phyloP scores from a whole-genome alignment of 2,797 vertebrate species.

The Diglossa cyanea region DNA sequence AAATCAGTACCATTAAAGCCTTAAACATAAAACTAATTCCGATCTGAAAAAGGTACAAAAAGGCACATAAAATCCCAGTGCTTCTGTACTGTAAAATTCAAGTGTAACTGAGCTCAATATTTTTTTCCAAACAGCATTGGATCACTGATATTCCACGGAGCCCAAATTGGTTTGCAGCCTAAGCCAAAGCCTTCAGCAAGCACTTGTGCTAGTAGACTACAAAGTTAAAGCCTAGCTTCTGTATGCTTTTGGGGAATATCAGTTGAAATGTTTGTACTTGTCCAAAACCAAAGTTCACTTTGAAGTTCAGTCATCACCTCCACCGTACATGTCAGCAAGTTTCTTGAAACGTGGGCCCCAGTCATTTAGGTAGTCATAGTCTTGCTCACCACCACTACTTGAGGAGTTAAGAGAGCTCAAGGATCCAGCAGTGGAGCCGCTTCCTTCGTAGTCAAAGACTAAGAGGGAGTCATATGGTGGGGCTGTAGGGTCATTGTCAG shows the following conservation, averaged over 20 bases:
- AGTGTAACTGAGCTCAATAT: conserved; percentile 98
- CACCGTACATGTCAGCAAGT: conserved; percentile 98
- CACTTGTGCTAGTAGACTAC: conserved; percentile 96
- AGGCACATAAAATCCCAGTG: conserved; percentile 99
- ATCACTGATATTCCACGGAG: conserved; percentile 88
- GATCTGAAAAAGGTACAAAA: conserved; percentile 99
- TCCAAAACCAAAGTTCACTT: conserved; percentile 83
- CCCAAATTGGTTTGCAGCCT: conserved; percentile 87
- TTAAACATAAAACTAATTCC: conserved; percentile 99
- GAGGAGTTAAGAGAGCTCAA: conserved; percentile 98
- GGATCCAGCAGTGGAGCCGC: conserved; percentile 94
- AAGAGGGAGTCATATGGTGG: conserved; percentile 97
- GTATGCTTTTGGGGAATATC: conserved; percentile 87
- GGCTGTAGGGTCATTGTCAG: conserved; percentile 95
- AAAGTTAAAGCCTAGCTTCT: conserved; percentile 97
- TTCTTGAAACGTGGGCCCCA: conserved; percentile 98
- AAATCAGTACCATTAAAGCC: conserved; percentile 99
- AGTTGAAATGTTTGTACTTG: conserved; percentile 89
- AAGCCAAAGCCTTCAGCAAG: conserved; percentile 93
- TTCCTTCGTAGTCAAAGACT: conserved; percentile 98
- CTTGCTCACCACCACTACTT: conserved; percentile 96
- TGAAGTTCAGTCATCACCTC: conserved; percentile 89
- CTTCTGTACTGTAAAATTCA: conserved; percentile 99
- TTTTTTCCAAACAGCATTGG: conserved; percentile 87
- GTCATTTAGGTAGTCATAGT: conserved; percentile 99